Evolutionary conservation across 2,797 vertebrate species (phyloP), one percentile per base, ranked within the genome.

Genomic region (Myotis planiceps): DNA sequence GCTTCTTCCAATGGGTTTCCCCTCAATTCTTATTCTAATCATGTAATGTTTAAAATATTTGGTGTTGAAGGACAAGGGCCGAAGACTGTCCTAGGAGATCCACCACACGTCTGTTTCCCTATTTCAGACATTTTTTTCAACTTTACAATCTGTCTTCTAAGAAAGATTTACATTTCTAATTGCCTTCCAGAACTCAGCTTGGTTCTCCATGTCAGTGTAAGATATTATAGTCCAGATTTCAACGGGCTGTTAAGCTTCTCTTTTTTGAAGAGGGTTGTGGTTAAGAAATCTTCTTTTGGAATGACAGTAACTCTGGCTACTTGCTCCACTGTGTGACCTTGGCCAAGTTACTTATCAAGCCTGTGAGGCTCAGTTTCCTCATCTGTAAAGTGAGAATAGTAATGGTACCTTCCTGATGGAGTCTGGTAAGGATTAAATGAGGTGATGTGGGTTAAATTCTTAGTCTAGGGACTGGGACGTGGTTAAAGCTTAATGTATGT

Each of bases 1-100:
- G 37, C 84, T 88, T 95, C 92, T 94, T 80, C 96, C 85, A 82
- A 0, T 93, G 97, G 97, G 71, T 34, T 97, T 97, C 95, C 95
- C 97, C 96, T 96, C 47, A 55, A 34, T 66, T 96, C 76, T 88
- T 96, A 93, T 49, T 95, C 80, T 96, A 93, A 91, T 9, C 29
- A 1, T 37, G 84, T 79, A 78, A 60, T n/a, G 78, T 80, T 92
- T 86, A 4, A 83, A 75, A 45, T 86, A 83, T 85, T 94, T 82
- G 83, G 2, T 55, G 42, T 14, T 42, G 51, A 93, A 92, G 25
- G 34, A 37, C 9, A 82, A 80, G 42, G 8, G 14, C 23, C 79
- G 47, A 83, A 66, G n/a, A 12, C 10, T 63, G 53, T 81, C 32
- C 34, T 83, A 4, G 13, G n/a, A 66, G 42, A 42, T 9, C 42